Base-by-base conservation (phyloP, 2,888 invertebrate genomes). In the Macaria notata region DNA sequence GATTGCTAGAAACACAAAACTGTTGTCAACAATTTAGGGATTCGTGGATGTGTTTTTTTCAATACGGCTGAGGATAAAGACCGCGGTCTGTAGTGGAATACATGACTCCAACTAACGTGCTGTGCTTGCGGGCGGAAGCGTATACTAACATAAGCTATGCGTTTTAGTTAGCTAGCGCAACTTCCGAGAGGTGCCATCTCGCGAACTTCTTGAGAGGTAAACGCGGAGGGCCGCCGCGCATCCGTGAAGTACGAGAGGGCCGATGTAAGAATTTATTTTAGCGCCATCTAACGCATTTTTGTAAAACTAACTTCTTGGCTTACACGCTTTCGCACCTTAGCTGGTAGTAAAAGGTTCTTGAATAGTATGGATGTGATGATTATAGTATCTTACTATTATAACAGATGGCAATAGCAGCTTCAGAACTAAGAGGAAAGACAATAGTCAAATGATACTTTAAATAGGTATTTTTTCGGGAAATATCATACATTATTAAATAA, bases 61-160 rank as follows among this genome's bases (percentile, higher is more conserved):
- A 33, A 56, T 51, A 56, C 50, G 31, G 19, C 19, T 47, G 33
- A 49, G 42, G 41, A 9, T 38, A n/a, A 57, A 45, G 48, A 36
- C 46, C 46, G 46, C 31, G 9, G 36, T 31, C 54, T n/a, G 46
- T 41, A 36, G 49, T 43, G 6, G 54, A 45, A 31, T 53, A 49
- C 58, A 46, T 44, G 38, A 31, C 44, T 36, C 6, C 46, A 49
- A 45, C 49, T 38, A 53, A 54, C 47, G 54, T 54, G 58, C n/a
- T 8, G 8, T 5, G 41, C 9, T n/a, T 41, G 41, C 50, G 54
- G 58, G 54, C 58, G 58, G 58, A 59, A 59, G 50, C 54, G 54
- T 49, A 55, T 49, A 49, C 54, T 58, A 54, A 58, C 33, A 36
- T 7, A 4, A 4, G 33, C 5, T 36, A 36, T 41, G 50, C 54